Percentiles rank a stretch among this genome's conserved stretches.
phyloP scores from a whole-genome alignment of 1,140 invertebrate species.

The Euura saliciscinereae region DNA sequence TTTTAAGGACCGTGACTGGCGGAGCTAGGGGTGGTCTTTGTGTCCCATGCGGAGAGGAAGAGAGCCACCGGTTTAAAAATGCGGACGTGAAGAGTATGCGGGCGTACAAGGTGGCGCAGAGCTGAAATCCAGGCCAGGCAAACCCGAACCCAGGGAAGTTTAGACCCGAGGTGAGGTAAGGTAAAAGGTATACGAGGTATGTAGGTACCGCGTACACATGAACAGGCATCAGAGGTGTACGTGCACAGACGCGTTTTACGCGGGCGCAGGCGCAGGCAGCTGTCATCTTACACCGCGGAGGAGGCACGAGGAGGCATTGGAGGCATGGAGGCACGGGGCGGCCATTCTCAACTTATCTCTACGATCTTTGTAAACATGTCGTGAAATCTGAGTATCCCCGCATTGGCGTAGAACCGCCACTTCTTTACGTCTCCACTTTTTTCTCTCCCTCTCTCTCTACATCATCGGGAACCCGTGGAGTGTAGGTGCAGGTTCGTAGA shows the following conservation, averaged over 20 bases:
- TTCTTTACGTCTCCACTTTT: neutral
- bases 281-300: constrained; percentile 60
- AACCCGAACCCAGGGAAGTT: neutral
- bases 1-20: no score
- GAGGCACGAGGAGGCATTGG: constrained; percentile 34
- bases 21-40: no score
- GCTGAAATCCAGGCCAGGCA: neutral
- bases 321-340: constrained; percentile 34
- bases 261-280: constrained; percentile 52
- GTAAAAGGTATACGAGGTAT: neutral
- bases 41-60: no score
- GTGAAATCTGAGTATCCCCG: constrained; percentile 60
- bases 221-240: neutral
- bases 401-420: constrained; percentile 54
- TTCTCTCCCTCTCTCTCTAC: constrained; percentile 24
- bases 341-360: constrained; percentile 63
- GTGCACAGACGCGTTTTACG: constrained; percentile 29
- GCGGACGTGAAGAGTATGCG: no score
- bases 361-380: constrained; percentile 63
- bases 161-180: neutral
- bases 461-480: constrained; percentile 10
- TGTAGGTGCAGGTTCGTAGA: constrained; percentile 14
- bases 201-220: neutral
- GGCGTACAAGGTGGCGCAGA: no score
- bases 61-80: no score